phyloP scores from a whole-genome alignment of 2,888 invertebrate genomes.

The Omphaloscelis lunosa region DNA sequence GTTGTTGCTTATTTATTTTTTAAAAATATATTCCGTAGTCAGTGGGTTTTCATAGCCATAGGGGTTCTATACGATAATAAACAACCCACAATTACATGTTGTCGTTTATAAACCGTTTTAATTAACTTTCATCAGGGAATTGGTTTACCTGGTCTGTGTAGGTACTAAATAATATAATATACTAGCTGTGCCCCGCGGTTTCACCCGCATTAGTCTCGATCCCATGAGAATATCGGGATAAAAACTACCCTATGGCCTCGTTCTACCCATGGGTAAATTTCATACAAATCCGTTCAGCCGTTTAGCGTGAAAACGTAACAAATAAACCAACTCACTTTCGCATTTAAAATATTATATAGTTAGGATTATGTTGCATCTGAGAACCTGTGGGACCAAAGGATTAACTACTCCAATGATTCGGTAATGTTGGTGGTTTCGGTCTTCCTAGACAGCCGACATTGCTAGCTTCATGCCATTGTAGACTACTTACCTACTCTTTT shows the following conservation, averaged over 20 bases:
- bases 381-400: not conserved
- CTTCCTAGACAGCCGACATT: not conserved
- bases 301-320: no score
- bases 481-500: not conserved
- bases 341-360: no score
- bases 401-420: not conserved
- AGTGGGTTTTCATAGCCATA: not conserved
- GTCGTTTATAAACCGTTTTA: conserved; percentile 3
- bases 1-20: conserved; percentile 30
- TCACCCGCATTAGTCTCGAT: no score
- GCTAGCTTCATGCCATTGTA: not conserved
- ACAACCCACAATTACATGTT: conserved; percentile 4
- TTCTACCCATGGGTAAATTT: no score
- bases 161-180: not conserved
- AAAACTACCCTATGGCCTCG: no score
- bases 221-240: no score
- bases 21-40: conserved; percentile 17
- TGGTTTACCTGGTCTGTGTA: not conserved
- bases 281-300: no score
- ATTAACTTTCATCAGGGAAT: not conserved
- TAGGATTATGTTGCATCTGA: not conserved
- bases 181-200: no score
- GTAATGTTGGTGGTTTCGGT: not conserved
- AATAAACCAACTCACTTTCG: no score
- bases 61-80: conserved; percentile 4